These are phyloP conservation scores for Himalopsyche tibetana DNA, from an alignment of 2,888 invertebrate genomes.

Conservation along the genomic window DNA sequence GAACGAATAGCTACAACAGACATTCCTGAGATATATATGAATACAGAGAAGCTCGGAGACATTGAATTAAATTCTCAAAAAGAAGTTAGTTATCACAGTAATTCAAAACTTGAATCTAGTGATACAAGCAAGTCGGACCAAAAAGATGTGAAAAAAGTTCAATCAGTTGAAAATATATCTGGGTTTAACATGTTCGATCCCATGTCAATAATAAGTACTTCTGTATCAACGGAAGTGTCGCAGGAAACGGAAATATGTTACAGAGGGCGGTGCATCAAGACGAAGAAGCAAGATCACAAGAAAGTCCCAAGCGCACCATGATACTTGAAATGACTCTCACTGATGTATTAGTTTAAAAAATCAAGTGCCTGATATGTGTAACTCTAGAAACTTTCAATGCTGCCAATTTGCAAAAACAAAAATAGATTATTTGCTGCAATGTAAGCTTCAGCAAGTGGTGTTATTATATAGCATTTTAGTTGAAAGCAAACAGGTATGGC, in stretches of 20 bases:
- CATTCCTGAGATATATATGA: conserved; percentile 53
- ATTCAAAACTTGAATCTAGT: conserved; percentile 65
- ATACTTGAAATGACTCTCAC: neutral
- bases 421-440: conserved; percentile 16
- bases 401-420: conserved; percentile 47
- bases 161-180: conserved; percentile 70
- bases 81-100: conserved; percentile 62
- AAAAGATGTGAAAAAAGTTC: conserved; percentile 63
- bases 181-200: conserved; percentile 75
- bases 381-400: conserved; percentile 48
- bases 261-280: conserved; percentile 89
- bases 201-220: conserved; percentile 81
- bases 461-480: neutral
- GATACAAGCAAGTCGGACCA: conserved; percentile 52
- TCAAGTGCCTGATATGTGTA: conserved; percentile 61
- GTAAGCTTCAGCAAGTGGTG: conserved; percentile 19
- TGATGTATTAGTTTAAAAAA: conserved; percentile 49
- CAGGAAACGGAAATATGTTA: conserved; percentile 94
- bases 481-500: too few species aligned
- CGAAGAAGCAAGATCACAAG: conserved; percentile 70
- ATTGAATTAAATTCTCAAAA: conserved; percentile 68
- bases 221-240: conserved; percentile 88
- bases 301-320: conserved; percentile 44
- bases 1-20: conserved; percentile 44
- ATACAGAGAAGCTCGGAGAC: conserved; percentile 64